Evolutionary conservation across 2,797 vertebrate genomes (phyloP), one percentile per base, ranked within the genome.

Genomic region (Acestrorhynchus altus): DNA sequence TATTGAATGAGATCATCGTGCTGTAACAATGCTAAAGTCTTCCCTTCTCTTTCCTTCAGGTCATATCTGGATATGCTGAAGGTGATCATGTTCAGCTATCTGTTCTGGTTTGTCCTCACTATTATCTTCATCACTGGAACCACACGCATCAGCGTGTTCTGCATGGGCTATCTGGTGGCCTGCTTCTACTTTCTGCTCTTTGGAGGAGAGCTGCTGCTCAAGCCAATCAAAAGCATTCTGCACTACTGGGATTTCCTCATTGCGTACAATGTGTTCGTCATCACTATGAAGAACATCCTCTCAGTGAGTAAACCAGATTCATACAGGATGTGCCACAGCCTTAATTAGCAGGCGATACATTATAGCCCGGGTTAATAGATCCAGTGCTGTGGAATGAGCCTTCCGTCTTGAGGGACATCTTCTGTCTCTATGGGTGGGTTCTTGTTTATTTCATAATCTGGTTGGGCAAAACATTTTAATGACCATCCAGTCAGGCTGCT

Each of bases 181-280:
- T 98, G 97, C 82, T 98, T 98, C 91, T 98, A 98, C 87, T 97
- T 98, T 86, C 92, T 98, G 78, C 91, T 98, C 35, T 96, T 98
- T 85, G 97, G 96, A 2, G 96, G 96, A 39, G 94, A 98, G 72
- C 86, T 98, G 78, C 88, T 98, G 40, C 90, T 98, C 65, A 97
- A 97, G 83, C 97, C 97, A 79, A 95, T 96, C 74, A 93, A 88
- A 85, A 95, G 93, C 86, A 98, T 97, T 70, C 89, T 98, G 63
- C 90, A 91, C 31, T 97, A 95, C 83, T 98, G 97, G 97, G 97
- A 98, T 90, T 98, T 94, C 92, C 91, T 98, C 83, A 98, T 98
- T 73, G 96, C 96, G 0, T 98, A 98, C 92, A 98, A 98, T 0
- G 90, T 98, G 26, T 97, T 98, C 0, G 97, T 98, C 80, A 98